phyloP scores from a whole-genome alignment of 2,113 vertebrate genomes.

The Acrocephalus arundinaceus region DNA sequence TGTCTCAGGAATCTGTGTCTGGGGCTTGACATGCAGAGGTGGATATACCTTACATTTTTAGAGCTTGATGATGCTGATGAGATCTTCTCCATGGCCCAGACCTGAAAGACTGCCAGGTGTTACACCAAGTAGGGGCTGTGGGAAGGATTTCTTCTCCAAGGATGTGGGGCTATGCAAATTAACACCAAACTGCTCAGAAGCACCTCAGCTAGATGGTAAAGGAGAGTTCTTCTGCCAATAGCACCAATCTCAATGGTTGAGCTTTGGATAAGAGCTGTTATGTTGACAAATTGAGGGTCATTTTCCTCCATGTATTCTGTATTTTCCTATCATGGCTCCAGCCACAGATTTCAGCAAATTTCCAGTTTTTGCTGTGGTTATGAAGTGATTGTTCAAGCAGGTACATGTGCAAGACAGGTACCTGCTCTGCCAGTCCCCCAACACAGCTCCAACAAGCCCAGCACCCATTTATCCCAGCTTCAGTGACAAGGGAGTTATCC shows the following conservation, averaged over 20 bases:
- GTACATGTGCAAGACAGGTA: not conserved
- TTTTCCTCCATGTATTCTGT: not conserved
- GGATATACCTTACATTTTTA: not conserved
- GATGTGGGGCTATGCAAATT: not conserved
- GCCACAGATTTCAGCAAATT: not conserved
- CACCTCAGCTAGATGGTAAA: not conserved
- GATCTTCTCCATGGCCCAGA: not conserved
- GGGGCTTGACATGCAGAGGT: not conserved
- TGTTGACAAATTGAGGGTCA: not conserved
- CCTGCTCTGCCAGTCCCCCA: not conserved
- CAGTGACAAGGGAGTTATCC: not conserved
- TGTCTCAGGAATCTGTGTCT: not conserved
- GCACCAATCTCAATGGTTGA: not conserved
- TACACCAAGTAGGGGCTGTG: not conserved
- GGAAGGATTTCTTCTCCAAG: not conserved
- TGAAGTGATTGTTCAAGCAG: not conserved
- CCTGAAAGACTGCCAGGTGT: not conserved
- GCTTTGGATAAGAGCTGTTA: not conserved
- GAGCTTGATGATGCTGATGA: not conserved
- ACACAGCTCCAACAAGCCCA: fast-evolving
- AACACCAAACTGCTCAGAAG: not conserved
- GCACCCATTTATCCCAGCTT: not conserved
- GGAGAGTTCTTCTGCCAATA: not conserved
- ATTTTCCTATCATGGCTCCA: not conserved
- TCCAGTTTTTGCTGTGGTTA: not conserved